These are phyloP conservation scores for Pseudococcus longispinus DNA, from an alignment of 2,888 invertebrate species.

Conservation along the genomic window DNA sequence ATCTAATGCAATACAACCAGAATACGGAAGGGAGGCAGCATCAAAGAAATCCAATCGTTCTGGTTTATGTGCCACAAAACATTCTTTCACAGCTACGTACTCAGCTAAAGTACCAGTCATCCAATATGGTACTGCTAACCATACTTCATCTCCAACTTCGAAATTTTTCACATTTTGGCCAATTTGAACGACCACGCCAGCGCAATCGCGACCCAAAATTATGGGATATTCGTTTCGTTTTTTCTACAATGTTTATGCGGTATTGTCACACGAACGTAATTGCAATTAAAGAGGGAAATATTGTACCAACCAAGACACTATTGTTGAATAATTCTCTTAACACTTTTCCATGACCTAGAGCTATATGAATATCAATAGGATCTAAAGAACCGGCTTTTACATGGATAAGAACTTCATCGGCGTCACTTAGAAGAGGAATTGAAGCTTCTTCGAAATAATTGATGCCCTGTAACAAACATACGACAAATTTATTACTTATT, in stretches of 20 bases:
- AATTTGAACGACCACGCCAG: slow-evolving; percentile 70
- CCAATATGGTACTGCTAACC: slow-evolving; percentile 69
- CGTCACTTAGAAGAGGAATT: slow-evolving; percentile 66
- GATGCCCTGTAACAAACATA: slow-evolving; percentile 64
- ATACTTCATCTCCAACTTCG: slow-evolving; percentile 67
- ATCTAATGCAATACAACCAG: slow-evolving; percentile 68
- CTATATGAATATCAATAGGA: slow-evolving; percentile 68
- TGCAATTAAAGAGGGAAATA: slow-evolving; percentile 58
- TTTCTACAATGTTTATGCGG: slow-evolving; percentile 58
- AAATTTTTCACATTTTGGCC: slow-evolving; percentile 69
- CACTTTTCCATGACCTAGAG: slow-evolving; percentile 67
- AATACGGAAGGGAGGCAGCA: slow-evolving; percentile 70
- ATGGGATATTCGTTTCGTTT: slow-evolving; percentile 65
- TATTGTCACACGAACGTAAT: background rate
- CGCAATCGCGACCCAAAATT: slow-evolving; percentile 70
- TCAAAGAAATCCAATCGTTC: slow-evolving; percentile 69
- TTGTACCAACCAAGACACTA: slow-evolving; percentile 33
- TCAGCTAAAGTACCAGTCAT: slow-evolving; percentile 68
- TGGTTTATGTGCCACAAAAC: slow-evolving; percentile 67
- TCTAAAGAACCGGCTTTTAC: slow-evolving; percentile 71
- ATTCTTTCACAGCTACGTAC: slow-evolving; percentile 67
- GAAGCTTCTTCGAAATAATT: slow-evolving; percentile 65
- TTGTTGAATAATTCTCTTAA: slow-evolving; percentile 62
- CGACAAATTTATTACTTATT: background rate
- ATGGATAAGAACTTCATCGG: slow-evolving; percentile 69